These are phyloP conservation scores for Suricata suricatta DNA, from an alignment of 2,113 vertebrate species.

Conservation along the genomic window DNA sequence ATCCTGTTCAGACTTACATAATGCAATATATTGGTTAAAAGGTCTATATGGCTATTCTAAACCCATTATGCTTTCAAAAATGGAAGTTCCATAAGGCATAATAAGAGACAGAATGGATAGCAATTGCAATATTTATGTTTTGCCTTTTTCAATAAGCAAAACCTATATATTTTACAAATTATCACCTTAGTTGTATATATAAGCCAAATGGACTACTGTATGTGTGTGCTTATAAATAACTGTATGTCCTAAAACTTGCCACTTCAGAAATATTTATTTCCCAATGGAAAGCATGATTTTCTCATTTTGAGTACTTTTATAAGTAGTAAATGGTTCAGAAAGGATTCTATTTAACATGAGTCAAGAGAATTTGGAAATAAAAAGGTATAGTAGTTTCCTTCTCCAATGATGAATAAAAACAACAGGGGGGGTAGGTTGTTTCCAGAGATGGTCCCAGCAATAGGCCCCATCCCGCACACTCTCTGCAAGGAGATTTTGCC, in stretches of 20 bases:
- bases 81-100: background rate
- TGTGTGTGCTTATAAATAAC: constrained; percentile 9
- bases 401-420: background rate
- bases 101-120: background rate
- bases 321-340: background rate
- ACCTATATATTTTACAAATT: background rate
- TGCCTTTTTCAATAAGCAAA: constrained; percentile 32
- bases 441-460: background rate
- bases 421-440: background rate
- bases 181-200: background rate
- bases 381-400: background rate
- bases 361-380: constrained; percentile 6
- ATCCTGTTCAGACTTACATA: background rate
- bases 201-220: background rate
- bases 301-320: constrained; percentile 42
- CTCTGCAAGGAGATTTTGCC: background rate
- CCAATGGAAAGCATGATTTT: background rate
- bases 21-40: constrained; percentile 54
- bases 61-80: constrained; percentile 55
- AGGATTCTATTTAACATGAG: background rate
- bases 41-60: constrained; percentile 12
- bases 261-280: constrained; percentile 46
- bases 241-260: background rate
- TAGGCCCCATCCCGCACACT: background rate
- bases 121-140: background rate